These are phyloP conservation scores for Benitochromis conjunctus DNA, from an alignment of 2,113 vertebrate genomes.

Conservation along the genomic window DNA sequence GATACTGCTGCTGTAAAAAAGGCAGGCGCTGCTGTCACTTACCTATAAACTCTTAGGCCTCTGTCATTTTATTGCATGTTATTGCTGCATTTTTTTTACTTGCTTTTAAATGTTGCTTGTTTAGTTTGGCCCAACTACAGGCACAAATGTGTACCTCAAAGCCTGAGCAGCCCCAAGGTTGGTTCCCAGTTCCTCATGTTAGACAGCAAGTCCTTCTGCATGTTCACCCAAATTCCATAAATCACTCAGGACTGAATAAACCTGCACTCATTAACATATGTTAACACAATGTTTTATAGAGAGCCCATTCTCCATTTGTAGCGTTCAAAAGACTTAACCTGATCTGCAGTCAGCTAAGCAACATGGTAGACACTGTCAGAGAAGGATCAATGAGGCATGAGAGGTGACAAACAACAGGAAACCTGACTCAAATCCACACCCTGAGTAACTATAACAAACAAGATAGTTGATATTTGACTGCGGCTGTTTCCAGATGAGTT, in stretches of 20 bases:
- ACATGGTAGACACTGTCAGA: not conserved
- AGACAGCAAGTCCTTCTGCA: not conserved
- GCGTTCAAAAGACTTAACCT: not conserved
- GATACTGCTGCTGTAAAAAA: not conserved
- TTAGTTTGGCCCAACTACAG: not conserved
- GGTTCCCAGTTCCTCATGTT: conserved; percentile 1
- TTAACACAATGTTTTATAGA: not conserved
- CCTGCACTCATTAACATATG: not conserved
- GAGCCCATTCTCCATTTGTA: not conserved
- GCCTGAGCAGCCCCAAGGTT: not conserved
- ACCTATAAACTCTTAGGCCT: not conserved
- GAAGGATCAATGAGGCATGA: not conserved
- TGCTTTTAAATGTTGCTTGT: not conserved
- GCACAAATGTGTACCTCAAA: not conserved
- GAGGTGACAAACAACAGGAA: not conserved
- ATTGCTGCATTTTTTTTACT: not conserved
- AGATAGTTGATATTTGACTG: not conserved
- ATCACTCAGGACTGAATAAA: not conserved
- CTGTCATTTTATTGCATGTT: not conserved
- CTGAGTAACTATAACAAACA: not conserved
- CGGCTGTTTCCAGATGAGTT: not conserved
- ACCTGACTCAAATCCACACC: not conserved
- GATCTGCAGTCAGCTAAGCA: not conserved
- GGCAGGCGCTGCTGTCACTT: not conserved
- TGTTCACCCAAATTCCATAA: not conserved